Base-by-base conservation (phyloP, 2,113 vertebrate genomes). In the Loxodonta africana region DNA sequence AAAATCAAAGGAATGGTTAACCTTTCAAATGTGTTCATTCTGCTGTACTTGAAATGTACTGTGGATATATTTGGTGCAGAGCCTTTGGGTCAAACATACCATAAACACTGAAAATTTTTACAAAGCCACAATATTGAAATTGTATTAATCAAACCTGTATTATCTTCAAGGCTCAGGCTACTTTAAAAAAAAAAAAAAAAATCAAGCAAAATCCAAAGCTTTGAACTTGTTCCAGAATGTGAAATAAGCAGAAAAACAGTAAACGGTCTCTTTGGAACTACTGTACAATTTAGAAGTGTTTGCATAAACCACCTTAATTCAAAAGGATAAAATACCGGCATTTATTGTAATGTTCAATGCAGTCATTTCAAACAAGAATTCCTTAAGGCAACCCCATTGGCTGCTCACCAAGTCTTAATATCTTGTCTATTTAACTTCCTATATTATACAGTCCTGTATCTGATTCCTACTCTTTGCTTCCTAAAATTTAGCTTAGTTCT, bases 221-320 rank as follows among this genome's bases (percentile, higher is more conserved):
- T 95, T 99, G 98, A 99, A 98, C 89, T 97, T 97, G 92, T 97
- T 98, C 96, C 97, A 99, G 98, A 98, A 98, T 95, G 96, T 98
- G 98, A 98, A 98, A 98, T 95, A 98, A 98, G 97, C 69, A 98
- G 93, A 94, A 96, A 57, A 97, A 96, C 63, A 96, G 86, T 90
- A 95, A 98, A 95, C 0, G 3, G 96, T 98, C 97, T 98, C 98
- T 96, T 96, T 98, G 96, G 96, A 98, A 98, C 96, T 98, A 98
- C 90, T 65, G 95, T 94, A 98, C 94, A 98, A 97, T 97, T 97
- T 93, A 95, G 83, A 98, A 92, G 46, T 21, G 5, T 96, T 95
- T 97, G 96, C 96, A 97, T 48, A 94, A 98, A 97, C 83, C 88
- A 83, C 97, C 90, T 98, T 98, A 98, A 98, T 97, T 98, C 73